phyloP scores from a whole-genome alignment of 2,888 invertebrate species.

The Hyppa rectilinea region DNA sequence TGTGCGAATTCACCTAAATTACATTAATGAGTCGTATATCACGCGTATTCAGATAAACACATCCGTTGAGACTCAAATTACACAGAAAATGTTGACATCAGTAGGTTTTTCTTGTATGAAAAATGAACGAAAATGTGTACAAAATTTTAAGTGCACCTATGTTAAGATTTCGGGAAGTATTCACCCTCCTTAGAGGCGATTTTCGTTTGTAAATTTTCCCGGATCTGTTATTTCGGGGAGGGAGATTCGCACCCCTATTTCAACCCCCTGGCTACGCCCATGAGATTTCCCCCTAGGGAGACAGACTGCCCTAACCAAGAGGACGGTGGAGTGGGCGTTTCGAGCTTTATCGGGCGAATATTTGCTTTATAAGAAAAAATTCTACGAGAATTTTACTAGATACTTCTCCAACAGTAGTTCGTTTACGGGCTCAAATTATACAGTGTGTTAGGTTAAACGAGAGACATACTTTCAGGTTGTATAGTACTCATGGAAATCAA shows the following conservation, averaged over 20 bases:
- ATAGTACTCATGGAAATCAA: too few relatives aligned
- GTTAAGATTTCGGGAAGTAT: constrained; percentile 2
- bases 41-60: constrained; percentile 71
- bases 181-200: constrained; percentile 13
- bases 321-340: constrained; percentile 41
- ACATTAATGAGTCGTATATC: constrained; percentile 45
- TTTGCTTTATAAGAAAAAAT: constrained; percentile 11
- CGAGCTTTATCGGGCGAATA: constrained; percentile 23
- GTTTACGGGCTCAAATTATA: not conserved
- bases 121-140: not conserved
- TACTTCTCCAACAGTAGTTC: not conserved
- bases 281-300: constrained; percentile 58
- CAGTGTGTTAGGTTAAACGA: too few relatives aligned
- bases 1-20: constrained; percentile 53
- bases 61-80: constrained; percentile 70
- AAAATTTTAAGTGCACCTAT: constrained; percentile 8
- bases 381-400: not conserved
- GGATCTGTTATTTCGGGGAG: constrained; percentile 43
- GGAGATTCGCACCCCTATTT: constrained; percentile 48
- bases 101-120: constrained; percentile 14
- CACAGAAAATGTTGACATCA: constrained; percentile 53
- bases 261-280: constrained; percentile 52
- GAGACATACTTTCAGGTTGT: too few relatives aligned
- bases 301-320: constrained; percentile 36
- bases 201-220: constrained; percentile 42